Percentiles rank a stretch among this genome's conserved stretches.
Evolutionary conservation across 1,140 invertebrate genomes (phyloP).

Genomic region (Artemia franciscana): DNA sequence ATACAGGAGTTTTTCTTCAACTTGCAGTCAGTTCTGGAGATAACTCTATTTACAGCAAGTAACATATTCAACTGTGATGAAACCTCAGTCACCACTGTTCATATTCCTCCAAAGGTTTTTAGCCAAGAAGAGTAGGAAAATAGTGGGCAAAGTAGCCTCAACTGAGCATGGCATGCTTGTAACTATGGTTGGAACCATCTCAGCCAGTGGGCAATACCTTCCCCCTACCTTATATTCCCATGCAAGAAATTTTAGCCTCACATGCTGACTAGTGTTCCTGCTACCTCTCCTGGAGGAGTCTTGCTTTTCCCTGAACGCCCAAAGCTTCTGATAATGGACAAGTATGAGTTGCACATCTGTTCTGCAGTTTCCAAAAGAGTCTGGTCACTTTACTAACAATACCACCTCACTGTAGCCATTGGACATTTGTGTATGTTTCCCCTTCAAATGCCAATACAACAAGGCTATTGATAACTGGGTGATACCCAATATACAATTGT

Average conservation of each 20-base stretch:
- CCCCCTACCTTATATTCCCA: background rate
- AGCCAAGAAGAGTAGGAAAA: background rate
- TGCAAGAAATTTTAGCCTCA: background rate
- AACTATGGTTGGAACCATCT: background rate
- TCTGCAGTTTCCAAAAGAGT: background rate
- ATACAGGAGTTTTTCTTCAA: conserved; percentile 6
- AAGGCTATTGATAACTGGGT: background rate
- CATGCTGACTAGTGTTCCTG: background rate
- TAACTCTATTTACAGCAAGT: background rate
- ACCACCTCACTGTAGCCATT: background rate
- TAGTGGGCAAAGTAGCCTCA: background rate
- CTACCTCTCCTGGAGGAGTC: background rate
- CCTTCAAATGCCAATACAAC: background rate
- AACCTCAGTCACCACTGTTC: background rate
- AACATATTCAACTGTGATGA: conserved; percentile 7
- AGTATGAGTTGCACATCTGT: background rate
- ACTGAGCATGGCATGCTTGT: background rate
- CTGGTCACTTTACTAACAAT: background rate
- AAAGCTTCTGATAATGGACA: background rate
- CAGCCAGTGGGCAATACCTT: background rate
- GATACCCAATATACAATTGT: no score
- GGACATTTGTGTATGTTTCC: background rate
- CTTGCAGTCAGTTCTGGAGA: background rate
- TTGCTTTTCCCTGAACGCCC: background rate
- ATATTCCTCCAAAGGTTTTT: background rate